Conservation (phyloP, 2,888 invertebrate genomes). For the Mythimna vitellina region DNA sequence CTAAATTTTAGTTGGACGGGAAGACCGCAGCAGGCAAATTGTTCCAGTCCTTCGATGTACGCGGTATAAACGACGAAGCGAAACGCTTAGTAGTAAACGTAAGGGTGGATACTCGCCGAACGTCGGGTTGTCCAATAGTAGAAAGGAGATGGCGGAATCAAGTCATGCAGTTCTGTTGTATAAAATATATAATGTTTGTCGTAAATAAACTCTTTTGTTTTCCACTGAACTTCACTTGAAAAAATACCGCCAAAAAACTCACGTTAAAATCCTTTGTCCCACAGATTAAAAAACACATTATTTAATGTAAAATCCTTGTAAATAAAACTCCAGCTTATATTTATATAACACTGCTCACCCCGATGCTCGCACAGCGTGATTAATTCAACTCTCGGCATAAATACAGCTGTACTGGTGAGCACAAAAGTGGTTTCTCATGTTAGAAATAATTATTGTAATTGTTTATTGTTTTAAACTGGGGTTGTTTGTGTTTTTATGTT, state of each 20-base stretch:
- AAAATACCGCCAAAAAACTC: not conserved
- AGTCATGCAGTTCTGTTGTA: no score
- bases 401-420: slow-evolving; percentile 18
- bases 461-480: not conserved
- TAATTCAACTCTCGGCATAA: slow-evolving; percentile 40
- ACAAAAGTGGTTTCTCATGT: slow-evolving; percentile 51
- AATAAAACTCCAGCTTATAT: slow-evolving; percentile 37
- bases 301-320: slow-evolving; percentile 33
- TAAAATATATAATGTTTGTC: no score
- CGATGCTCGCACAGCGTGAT: slow-evolving; percentile 43
- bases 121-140: no score
- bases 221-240: no score
- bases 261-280: not conserved
- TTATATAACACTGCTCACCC: slow-evolving; percentile 34
- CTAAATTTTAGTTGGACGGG: no score
- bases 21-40: no score
- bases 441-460: not conserved
- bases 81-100: no score
- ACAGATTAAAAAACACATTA: not conserved
- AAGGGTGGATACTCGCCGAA: no score
- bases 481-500: not conserved
- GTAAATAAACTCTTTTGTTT: no score
- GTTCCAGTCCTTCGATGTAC: no score
- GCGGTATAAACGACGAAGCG: no score
- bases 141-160: no score